A percentile compares a stretch with the other conserved stretches of the same genome.
Evolutionary conservation across 2,888 invertebrate genomes (phyloP).

Genomic region (Stenodema calcarata): DNA sequence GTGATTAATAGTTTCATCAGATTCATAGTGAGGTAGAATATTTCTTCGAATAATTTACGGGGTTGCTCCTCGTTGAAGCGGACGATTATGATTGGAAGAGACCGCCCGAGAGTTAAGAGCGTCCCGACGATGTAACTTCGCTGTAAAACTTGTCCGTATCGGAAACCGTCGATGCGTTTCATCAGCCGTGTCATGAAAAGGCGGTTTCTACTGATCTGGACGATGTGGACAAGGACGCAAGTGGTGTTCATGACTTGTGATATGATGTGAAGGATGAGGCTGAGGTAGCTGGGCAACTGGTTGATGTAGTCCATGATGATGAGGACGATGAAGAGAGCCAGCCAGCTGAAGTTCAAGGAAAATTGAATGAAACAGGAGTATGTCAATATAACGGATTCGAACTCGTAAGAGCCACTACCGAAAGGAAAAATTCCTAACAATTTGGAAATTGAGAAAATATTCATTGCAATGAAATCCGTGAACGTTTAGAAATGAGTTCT

Average conservation of each 20-base stretch:
- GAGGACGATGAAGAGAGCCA: not conserved
- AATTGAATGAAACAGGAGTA: not conserved
- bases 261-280: not conserved
- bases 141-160: not conserved
- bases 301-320: not conserved
- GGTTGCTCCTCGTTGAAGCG: not conserved
- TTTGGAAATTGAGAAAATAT: conserved; percentile 8
- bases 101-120: not conserved
- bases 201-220: not conserved
- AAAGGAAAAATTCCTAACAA: conserved; percentile 1
- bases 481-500: not conserved
- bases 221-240: not conserved
- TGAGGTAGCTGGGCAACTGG: not conserved
- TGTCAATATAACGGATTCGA: not conserved
- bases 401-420: not conserved
- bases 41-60: not conserved
- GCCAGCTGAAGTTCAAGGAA: not conserved
- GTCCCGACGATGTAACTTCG: not conserved
- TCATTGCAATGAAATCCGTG: not conserved
- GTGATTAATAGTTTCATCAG: not conserved
- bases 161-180: not conserved
- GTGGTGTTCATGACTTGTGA: not conserved
- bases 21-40: not conserved
- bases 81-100: not conserved
- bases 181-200: not conserved